These are phyloP conservation scores for Drosophila repleta DNA, from an alignment of 1,140 invertebrate genomes.

Conservation along the genomic window DNA sequence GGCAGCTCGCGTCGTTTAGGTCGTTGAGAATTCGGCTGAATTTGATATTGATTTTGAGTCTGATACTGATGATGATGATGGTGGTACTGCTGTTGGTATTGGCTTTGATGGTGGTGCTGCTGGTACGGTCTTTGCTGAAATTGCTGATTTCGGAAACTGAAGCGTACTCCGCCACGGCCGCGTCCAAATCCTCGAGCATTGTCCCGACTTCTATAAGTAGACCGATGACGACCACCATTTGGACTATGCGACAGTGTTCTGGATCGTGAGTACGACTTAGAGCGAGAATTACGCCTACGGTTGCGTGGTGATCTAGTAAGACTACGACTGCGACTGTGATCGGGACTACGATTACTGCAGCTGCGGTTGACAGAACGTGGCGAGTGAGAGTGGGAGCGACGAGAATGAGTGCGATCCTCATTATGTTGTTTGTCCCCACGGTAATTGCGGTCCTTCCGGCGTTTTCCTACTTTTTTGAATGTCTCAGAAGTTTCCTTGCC, in stretches of 20 bases:
- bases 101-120: conserved; percentile 19
- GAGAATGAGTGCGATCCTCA: conserved; percentile 48
- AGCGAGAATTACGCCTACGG: conserved; percentile 54
- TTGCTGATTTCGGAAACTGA: conserved; percentile 57
- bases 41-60: background rate
- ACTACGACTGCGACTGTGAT: conserved; percentile 40
- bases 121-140: conserved; percentile 53
- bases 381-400: conserved; percentile 31
- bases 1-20: conserved; percentile 92
- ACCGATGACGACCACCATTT: conserved; percentile 31
- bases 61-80: conserved; percentile 3
- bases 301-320: conserved; percentile 17
- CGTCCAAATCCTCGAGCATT: conserved; percentile 22
- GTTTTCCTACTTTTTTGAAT: conserved; percentile 93
- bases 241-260: conserved; percentile 48
- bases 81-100: conserved; percentile 34
- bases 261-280: conserved; percentile 59
- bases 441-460: conserved; percentile 92
- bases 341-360: conserved; percentile 14
- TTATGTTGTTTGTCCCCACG: conserved; percentile 86
- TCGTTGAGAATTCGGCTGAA: conserved; percentile 85
- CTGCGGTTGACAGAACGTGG: conserved; percentile 25
- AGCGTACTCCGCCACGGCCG: conserved; percentile 48
- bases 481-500: conserved; percentile 84
- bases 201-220: conserved; percentile 42